Evolutionary conservation across 2,113 vertebrate genomes (phyloP), one percentile per base, ranked within the genome.

Genomic region (Vidua chalybeata): DNA sequence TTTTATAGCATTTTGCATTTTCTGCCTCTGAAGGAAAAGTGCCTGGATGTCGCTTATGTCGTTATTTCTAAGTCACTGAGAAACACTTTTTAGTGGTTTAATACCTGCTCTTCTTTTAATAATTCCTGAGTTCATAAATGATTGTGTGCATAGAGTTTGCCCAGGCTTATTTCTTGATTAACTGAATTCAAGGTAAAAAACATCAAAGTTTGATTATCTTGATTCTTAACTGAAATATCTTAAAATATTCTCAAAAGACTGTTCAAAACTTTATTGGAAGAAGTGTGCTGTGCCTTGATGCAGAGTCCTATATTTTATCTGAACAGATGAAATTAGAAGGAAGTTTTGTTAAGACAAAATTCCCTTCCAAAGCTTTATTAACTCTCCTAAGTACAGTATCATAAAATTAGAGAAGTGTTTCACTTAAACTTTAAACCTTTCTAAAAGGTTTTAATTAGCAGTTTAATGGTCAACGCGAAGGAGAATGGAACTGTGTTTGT

Each of bases 371-470:
- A 73, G 37, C 54, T 61, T 82, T 94, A 85, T 68, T 92, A 86
- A 52, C 63, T 84, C 78, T 66, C 30, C 15, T 61, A 37, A 89
- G 11, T 74, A 68, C 68, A 85, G 67, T 74, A 83, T 51, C 91
- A 81, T 31, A 91, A 81, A 93, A 93, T 64, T 72, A 82, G 31
- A 39, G 37, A 79, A 81, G 23, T 78, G 39, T 84, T 91, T 92
- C 31, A 1, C 93, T 87, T 94, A 51, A 75, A 91, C 69, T 78
- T 87, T 82, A 95, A 94, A 84, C 83, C n/a, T 84, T 79, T 94
- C 63, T 62, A 46, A 76, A 80, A 95, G 41, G 7, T 79, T 79
- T 87, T 84, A 96, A 93, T 93, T 96, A 94, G 86, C 67, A 95
- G 30, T 64, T 73, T 87, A 88, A 86, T 89, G 90, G 91, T 92